Evolutionary conservation across 1,140 invertebrate species (phyloP), one percentile per base, ranked within the genome.

Genomic region (Chironomus striatipennis): DNA sequence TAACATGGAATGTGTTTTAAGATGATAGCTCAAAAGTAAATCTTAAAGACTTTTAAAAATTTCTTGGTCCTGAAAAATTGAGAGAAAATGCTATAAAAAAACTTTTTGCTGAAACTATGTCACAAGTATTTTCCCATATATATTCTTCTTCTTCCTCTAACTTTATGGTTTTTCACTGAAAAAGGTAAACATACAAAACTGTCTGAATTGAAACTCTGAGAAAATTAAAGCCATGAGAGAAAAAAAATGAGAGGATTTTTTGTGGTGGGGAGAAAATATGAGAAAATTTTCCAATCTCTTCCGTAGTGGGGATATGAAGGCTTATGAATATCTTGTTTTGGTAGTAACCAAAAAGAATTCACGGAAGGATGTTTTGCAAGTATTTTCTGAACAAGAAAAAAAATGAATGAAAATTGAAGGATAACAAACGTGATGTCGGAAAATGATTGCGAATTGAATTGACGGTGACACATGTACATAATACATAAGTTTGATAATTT

Each of bases 151-250:
- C 12, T 57, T 57, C n/a, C n/a, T 15, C 10, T n/a, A n/a, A 57
- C 47, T 57, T 57, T 57, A 57, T 57, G 47, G 47, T 57, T 57
- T 70, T 70, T 20, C n/a, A 70, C 65, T 70, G 17, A 18, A 70
- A 18, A 70, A 70, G 18, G 18, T 70, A 70, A 57, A 57, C 47
- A 57, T 12, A 57, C 47, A n/a, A 12, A n/a, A 57, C 9, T 57
- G 9, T 57, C 47, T 12, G 47, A 57, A 10, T 8, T 70, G 5
- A 70, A 18, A 8, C 20, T 18, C n/a, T 2, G 64, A 67, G 64
- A 67, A 21, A 70, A 70, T 7, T 67, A 21, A 70, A 70, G 4
- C 15, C 5, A 15, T 57, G 12, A 57, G 47, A 57, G 65, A 70
- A 17, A 67, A 67, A 18, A 67, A 34, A 34, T 34, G 24, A 34